A percentile compares a stretch with the other conserved stretches of the same genome.
Conservation (phyloP, 2,888 invertebrate species). For the Aleiodes leptofemur region DNA sequence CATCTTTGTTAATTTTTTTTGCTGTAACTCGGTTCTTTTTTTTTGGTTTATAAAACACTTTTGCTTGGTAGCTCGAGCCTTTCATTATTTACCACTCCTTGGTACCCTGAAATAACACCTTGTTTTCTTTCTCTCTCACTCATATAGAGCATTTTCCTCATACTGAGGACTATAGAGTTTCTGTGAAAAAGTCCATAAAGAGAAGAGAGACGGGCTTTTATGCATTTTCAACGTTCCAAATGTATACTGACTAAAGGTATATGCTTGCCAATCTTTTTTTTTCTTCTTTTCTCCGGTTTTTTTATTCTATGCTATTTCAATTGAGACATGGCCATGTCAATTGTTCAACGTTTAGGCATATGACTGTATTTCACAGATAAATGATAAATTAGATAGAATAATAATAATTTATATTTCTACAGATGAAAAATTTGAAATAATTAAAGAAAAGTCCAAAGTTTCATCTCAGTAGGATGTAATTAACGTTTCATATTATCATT, state of each 20-base stretch:
- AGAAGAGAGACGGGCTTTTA: constrained; percentile 6
- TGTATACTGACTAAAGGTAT: constrained; percentile 5
- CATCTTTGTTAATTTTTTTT: constrained; percentile 2
- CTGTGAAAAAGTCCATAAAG: constrained; percentile 15
- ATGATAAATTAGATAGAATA: no score
- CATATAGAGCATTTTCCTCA: constrained; percentile 7
- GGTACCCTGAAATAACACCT: constrained; percentile 20
- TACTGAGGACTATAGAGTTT: constrained; percentile 5
- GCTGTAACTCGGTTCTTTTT: neutral
- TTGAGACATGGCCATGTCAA: constrained; percentile 2
- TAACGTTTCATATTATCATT: constrained; percentile 4
- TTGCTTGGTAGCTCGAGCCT: constrained; percentile 2
- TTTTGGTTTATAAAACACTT: constrained; percentile 23
- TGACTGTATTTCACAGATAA: neutral
- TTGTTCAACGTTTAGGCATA: neutral
- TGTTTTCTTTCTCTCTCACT: neutral
- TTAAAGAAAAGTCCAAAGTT: no score
- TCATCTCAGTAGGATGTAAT: neutral
- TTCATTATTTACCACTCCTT: constrained; percentile 6
- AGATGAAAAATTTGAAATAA: no score
- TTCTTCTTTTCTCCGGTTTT: neutral
- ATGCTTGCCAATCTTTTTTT: constrained; percentile 11
- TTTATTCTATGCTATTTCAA: constrained; percentile 18
- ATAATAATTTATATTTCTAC: no score
- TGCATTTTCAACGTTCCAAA: constrained; percentile 24